Evolutionary conservation across 2,113 vertebrate species (phyloP), one percentile per base, ranked within the genome.

Genomic region (Pelecanus crispus): DNA sequence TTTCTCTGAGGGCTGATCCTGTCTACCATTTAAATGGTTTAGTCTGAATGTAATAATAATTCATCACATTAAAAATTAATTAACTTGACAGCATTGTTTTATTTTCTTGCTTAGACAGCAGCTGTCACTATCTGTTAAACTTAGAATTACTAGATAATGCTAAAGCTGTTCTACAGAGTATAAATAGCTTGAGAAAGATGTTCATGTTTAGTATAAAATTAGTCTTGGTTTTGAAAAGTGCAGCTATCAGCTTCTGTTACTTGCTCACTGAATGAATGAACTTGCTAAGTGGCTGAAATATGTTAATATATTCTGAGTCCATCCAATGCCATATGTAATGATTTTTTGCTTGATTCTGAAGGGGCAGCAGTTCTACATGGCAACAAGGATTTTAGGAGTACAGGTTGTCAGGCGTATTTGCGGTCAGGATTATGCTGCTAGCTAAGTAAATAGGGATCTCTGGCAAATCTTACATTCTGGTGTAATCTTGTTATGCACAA

Each of bases 101-200:
- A 74, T 94, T 94, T 95, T 81, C 94, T 94, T 81, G 87, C 94
- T 80, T 62, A 81, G 91, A 11, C n/a, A 58, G 89, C 95, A 95
- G 95, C 95, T 96, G 95, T 92, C 86, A 55, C 78, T 93, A 56
- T 91, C 89, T 62, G 90, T 94, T 92, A 87, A 92, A 92, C 62
- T 92, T 80, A 34, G 82, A 94, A 42, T 88, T 32, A 38, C 77
- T 82, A 45, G 84, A 31, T 95, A 50, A 85, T 40, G 73, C 72
- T 42, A 38, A 85, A 92, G 73, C 91, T 94, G 83, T 79, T 87
- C 81, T 82, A 7, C 53, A 81, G 86, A 62, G 13, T 75, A 94
- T 87, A 97, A 94, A 94, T 86, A 96, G 86, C 95, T 65, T 1
- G 84, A 68, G 83, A 75, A 92, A 87, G 89, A 88, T 70, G 72